These are phyloP conservation scores for Tragelaphus scriptus DNA, from an alignment of 2,113 vertebrate species.

Conservation along the genomic window DNA sequence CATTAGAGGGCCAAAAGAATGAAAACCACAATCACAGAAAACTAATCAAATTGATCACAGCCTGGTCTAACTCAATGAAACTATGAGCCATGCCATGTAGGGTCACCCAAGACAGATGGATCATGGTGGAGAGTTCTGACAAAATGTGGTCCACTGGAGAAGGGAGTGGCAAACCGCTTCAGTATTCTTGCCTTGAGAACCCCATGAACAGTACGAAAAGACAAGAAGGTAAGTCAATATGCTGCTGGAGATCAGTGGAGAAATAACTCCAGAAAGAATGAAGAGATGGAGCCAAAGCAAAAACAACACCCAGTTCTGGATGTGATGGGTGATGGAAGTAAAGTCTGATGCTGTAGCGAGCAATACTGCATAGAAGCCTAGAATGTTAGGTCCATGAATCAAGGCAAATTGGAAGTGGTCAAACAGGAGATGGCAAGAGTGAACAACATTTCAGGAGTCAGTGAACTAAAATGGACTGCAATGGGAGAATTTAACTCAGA, in stretches of 20 bases:
- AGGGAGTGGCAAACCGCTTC: background rate
- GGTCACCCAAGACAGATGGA: background rate
- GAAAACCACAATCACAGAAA: background rate
- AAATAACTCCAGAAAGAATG: background rate
- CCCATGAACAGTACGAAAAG: background rate
- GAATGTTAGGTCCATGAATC: background rate
- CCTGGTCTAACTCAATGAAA: background rate
- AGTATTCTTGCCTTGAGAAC: background rate
- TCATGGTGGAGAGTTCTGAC: background rate
- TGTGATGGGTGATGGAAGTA: background rate
- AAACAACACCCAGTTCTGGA: background rate
- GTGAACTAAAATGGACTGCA: background rate
- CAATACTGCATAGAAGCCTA: background rate
- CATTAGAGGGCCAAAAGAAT: background rate
- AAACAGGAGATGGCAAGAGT: background rate
- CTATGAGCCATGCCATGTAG: background rate
- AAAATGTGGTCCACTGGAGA: background rate
- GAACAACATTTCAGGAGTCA: background rate
- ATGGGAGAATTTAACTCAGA: background rate
- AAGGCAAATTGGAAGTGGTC: background rate
- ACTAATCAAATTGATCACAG: background rate
- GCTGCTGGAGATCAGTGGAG: background rate
- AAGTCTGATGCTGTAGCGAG: background rate
- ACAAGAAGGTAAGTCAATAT: background rate
- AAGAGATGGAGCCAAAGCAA: background rate